Base-by-base conservation (phyloP, 2,113 vertebrate species). In the Anseranas semipalmata region DNA sequence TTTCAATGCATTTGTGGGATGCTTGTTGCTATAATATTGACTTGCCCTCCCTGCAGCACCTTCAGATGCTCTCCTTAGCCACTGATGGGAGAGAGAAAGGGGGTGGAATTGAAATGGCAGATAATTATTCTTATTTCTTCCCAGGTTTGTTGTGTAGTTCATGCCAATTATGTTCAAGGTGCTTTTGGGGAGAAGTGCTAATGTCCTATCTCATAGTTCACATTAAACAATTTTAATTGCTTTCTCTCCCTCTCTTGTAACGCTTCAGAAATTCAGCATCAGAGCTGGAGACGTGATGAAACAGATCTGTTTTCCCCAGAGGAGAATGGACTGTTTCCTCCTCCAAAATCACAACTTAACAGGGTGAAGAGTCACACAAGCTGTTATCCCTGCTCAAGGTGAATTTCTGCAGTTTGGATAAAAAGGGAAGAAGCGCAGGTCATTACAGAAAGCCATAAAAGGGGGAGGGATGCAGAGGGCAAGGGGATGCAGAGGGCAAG, bases 141-240 rank as follows among this genome's bases (percentile, higher is more conserved):
- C 5, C n/a, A 66, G 66, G 19, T 68, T 85, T 78, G 45, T 24
- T 52, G 21, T 71, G 80, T 15, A 53, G 70, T 20, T 91, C 27
- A 2, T 58, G 27, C n/a, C 66, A 2, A 0, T 73, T 66, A 11
- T 1, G 2, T 50, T 74, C 4, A 4, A 81, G 65, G 33, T 48
- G 43, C 32, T 91, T 85, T 77, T 48, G 48, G 72, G 65, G 56
- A 55, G 32, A 74, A 87, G 50, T 55, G 52, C 41, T 77, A 0
- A 74, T 15, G 50, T 32, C 7, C 58, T n/a, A 5, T 12, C n/a
- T 32, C 10, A 1, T 1, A 27, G 22, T 18, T 75, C 35, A 37
- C 21, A 2, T 67, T n/a, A 41, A 45, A 66, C 60, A 33, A 25
- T n/a, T 56, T 52, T 13, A 10, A 41, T 71, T 41, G 35, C 58